phyloP scores from a whole-genome alignment of 1,140 invertebrate species.

The Drosophila suzukii region DNA sequence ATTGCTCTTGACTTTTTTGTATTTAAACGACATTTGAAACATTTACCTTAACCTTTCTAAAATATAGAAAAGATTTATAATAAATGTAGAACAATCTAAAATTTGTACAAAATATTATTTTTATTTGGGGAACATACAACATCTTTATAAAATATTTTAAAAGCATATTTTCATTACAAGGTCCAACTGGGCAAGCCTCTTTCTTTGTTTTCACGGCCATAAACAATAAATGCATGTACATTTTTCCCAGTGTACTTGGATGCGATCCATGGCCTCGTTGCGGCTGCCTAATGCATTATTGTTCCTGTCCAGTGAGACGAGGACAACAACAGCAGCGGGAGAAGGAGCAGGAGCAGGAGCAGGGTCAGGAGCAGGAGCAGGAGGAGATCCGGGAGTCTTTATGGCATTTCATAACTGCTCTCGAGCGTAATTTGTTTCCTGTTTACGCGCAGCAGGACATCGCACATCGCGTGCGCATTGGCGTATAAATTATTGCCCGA shows the following conservation, averaged over 20 bases:
- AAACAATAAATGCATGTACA: too few relatives aligned
- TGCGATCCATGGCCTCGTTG: slow-evolving; percentile 42
- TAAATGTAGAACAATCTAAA: too few relatives aligned
- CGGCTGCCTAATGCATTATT: slow-evolving; percentile 77
- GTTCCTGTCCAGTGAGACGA: slow-evolving; percentile 75
- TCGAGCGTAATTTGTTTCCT: slow-evolving; percentile 82
- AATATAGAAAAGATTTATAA: too few relatives aligned
- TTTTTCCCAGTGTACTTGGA: slow-evolving; percentile 6
- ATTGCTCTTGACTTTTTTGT: too few relatives aligned
- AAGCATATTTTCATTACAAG: background rate
- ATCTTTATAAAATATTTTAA: too few relatives aligned
- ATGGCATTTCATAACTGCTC: slow-evolving; percentile 82
- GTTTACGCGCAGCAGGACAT: slow-evolving; percentile 82
- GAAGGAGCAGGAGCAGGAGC: slow-evolving; percentile 26
- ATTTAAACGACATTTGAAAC: too few relatives aligned
- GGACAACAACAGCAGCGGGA: slow-evolving; percentile 35
- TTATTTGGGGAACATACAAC: too few relatives aligned
- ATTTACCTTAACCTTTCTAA: too few relatives aligned
- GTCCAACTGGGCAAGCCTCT: background rate
- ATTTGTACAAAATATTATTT: too few relatives aligned
- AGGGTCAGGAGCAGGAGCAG: slow-evolving; percentile 25
- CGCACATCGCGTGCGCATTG: slow-evolving; percentile 74
- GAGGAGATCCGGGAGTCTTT: slow-evolving; percentile 50
- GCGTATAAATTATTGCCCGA: slow-evolving; percentile 80
- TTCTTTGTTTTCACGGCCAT: too few relatives aligned